Evolutionary conservation across 2,888 invertebrate genomes (phyloP).

Genomic region (Odontomyia ornata): DNA sequence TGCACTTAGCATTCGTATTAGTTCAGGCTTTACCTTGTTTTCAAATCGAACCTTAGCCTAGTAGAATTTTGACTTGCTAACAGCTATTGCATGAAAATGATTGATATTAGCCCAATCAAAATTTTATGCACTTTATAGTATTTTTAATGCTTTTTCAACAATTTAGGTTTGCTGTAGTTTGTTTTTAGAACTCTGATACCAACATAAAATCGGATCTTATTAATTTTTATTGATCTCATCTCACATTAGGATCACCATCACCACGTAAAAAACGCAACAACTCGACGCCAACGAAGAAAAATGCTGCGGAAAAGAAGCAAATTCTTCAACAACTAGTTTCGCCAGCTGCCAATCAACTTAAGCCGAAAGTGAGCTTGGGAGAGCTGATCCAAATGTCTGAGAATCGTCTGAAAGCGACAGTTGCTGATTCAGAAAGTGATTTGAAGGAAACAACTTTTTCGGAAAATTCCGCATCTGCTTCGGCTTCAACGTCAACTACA

Average conservation of each 20-base stretch:
- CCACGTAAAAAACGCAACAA: slow-evolving; percentile 82
- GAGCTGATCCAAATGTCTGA: slow-evolving; percentile 80
- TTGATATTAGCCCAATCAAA: background rate
- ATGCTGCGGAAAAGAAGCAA: slow-evolving; percentile 79
- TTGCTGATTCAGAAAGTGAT: slow-evolving; percentile 65
- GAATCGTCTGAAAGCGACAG: slow-evolving; percentile 66
- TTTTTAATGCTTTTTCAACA: background rate
- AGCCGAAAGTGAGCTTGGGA: slow-evolving; percentile 69
- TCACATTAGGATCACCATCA: slow-evolving; percentile 74
- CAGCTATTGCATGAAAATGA: background rate
- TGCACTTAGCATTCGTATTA: slow-evolving; percentile 26
- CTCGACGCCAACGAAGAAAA: slow-evolving; percentile 80
- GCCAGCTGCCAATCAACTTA: slow-evolving; percentile 70
- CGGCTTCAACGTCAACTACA: slow-evolving; percentile 65
- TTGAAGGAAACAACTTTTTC: slow-evolving; percentile 71
- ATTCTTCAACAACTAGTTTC: slow-evolving; percentile 81
- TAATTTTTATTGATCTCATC: background rate
- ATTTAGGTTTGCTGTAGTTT: background rate
- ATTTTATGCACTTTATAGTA: background rate
- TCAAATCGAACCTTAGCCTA: background rate
- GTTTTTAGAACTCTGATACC: background rate
- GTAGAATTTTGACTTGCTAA: slow-evolving; percentile 1
- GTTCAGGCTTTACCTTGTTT: background rate
- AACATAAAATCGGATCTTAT: background rate
- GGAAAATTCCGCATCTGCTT: slow-evolving; percentile 63